Evolutionary conservation across 2,888 invertebrate species (phyloP).

Genomic region (Mesodorylaimus sp.): DNA sequence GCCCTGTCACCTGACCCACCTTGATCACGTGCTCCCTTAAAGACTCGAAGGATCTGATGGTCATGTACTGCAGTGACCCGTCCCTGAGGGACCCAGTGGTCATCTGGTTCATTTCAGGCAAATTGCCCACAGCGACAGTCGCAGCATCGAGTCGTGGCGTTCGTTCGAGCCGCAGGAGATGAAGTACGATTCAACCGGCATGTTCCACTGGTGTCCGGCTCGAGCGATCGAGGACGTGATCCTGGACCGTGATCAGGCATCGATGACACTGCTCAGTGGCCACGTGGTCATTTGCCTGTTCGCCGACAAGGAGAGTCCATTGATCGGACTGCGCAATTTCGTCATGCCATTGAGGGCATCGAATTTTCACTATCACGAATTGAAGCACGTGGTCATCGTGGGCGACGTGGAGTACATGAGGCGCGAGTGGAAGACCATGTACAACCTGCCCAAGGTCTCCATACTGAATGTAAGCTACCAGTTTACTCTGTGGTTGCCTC

Average conservation of each 20-base stretch:
- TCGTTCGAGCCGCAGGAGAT: conserved; percentile 22
- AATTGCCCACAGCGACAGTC: too few relatives aligned
- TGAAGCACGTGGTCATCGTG: conserved; percentile 97
- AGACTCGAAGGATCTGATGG: too few relatives aligned
- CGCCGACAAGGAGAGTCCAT: conserved; percentile 93
- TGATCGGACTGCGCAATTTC: conserved; percentile 90
- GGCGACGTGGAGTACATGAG: conserved; percentile 96
- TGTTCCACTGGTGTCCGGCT: conserved; percentile 99
- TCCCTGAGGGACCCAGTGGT: too few relatives aligned
- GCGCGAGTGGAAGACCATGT: conserved; percentile 94
- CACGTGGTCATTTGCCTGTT: conserved; percentile 98
- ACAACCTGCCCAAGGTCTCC: conserved; percentile 97
- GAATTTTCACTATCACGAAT: conserved; percentile 98
- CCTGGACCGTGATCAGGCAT: conserved; percentile 96
- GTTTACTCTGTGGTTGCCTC: too few relatives aligned
- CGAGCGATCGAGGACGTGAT: conserved; percentile 91
- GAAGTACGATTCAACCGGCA: conserved; percentile 83
- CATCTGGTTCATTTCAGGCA: too few relatives aligned
- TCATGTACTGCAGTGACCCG: too few relatives aligned
- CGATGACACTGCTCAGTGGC: conserved; percentile 93
- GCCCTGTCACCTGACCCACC: too few relatives aligned
- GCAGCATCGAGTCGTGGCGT: too few relatives aligned
- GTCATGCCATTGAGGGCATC: conserved; percentile 98
- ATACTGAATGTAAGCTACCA: conserved; percentile 81
- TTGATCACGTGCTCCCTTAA: too few relatives aligned